These are phyloP conservation scores for Nannobrachium achirus DNA, from an alignment of 2,113 vertebrate genomes.

Conservation along the genomic window DNA sequence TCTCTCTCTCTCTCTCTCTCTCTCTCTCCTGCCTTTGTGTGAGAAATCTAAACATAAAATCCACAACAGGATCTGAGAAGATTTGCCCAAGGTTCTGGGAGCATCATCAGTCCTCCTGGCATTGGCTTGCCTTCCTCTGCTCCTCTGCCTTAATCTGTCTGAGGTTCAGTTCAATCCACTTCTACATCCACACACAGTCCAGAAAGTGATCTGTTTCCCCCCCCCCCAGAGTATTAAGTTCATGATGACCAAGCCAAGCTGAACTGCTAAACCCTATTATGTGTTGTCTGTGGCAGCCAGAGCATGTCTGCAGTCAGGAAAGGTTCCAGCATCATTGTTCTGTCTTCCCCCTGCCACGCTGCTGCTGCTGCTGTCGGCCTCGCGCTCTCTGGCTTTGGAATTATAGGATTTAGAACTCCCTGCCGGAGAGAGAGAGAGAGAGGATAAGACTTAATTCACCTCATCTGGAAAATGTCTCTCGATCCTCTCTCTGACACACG, in stretches of 20 bases:
- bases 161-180: constrained; percentile 1
- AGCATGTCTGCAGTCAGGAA: constrained; percentile 30
- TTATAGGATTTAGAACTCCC: constrained; percentile 54
- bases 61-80: constrained; percentile 3
- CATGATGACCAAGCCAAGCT: constrained; percentile 11
- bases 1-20: too few relatives aligned
- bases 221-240: constrained; percentile 44
- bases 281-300: constrained; percentile 20
- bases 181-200: neutral
- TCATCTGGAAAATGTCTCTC: constrained; percentile 66
- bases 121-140: neutral
- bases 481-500: constrained; percentile 32
- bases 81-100: constrained; percentile 9
- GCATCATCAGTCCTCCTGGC: neutral
- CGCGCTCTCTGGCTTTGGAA: constrained; percentile 57
- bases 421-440: constrained; percentile 20
- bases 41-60: neutral
- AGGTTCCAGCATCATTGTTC: constrained; percentile 40
- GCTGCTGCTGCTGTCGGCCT: constrained; percentile 33
- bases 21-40: too few relatives aligned
- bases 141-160: neutral
- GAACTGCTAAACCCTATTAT: constrained; percentile 42
- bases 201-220: constrained; percentile 21
- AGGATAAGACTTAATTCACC: constrained; percentile 62
- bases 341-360: constrained; percentile 27